Percentiles rank a stretch among this genome's conserved stretches.
These are phyloP conservation scores for Podiceps cristatus DNA, from an alignment of 2,113 vertebrate species.

Conservation along the genomic window DNA sequence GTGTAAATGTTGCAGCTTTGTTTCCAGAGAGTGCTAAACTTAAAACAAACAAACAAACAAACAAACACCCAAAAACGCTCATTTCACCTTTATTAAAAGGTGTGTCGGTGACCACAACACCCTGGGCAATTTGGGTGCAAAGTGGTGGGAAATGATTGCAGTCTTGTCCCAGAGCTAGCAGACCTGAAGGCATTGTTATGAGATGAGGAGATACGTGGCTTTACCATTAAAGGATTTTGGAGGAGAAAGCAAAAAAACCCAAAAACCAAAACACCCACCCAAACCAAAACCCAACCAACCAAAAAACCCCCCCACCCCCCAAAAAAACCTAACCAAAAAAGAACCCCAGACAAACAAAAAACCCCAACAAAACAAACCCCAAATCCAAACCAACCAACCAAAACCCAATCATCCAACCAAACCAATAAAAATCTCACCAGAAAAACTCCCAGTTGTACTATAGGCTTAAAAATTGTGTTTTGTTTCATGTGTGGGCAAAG, in stretches of 20 bases:
- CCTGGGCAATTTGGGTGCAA: neutral
- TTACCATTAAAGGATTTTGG: neutral
- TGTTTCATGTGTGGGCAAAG: neutral
- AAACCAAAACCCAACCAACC: too few relatives aligned
- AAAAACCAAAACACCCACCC: too few relatives aligned
- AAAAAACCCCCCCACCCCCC: neutral
- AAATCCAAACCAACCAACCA: too few relatives aligned
- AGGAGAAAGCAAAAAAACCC: neutral
- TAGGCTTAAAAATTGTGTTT: neutral
- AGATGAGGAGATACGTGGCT: neutral
- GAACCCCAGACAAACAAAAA: neutral
- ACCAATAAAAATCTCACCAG: neutral
- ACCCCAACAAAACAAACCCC: neutral
- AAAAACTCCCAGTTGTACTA: neutral
- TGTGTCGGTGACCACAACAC: rapidly evolving
- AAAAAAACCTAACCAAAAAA: too few relatives aligned
- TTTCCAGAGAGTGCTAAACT: neutral
- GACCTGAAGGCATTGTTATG: neutral
- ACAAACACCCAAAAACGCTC: too few relatives aligned
- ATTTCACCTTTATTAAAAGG: too few relatives aligned
- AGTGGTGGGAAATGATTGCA: neutral
- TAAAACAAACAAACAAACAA: neutral
- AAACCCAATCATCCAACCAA: too few relatives aligned
- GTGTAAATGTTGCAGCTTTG: neutral
- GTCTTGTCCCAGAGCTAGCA: neutral